Conservation (phyloP, 1,140 invertebrate species). For the Halictus rubicundus region DNA sequence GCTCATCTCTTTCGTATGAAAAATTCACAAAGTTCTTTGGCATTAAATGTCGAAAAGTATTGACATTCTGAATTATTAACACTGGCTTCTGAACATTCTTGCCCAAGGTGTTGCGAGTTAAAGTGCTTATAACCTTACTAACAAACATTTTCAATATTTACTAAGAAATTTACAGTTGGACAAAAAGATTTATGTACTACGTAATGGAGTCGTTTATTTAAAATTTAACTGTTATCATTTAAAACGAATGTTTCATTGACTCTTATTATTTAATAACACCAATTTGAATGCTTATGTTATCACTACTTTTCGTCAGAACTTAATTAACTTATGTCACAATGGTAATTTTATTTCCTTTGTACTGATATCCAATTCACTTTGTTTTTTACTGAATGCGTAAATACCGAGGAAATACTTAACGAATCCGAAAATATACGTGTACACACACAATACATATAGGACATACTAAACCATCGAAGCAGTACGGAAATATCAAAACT, state of each 20-base stretch:
- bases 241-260: background rate
- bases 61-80: background rate
- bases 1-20: background rate
- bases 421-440: too few relatives aligned
- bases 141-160: conserved; percentile 7
- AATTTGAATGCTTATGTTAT: too few relatives aligned
- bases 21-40: conserved; percentile 2
- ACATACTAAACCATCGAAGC: too few relatives aligned
- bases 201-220: background rate
- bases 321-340: too few relatives aligned
- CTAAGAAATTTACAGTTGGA: background rate
- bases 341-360: too few relatives aligned
- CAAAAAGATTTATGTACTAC: background rate
- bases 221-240: background rate
- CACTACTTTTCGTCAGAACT: too few relatives aligned
- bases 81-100: background rate
- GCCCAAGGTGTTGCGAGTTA: background rate
- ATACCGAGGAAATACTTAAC: too few relatives aligned
- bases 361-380: too few relatives aligned
- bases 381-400: too few relatives aligned
- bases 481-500: too few relatives aligned
- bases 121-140: background rate
- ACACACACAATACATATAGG: too few relatives aligned
- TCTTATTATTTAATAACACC: too few relatives aligned
- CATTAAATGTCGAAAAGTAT: background rate